Evolutionary conservation across 2,113 vertebrate species (phyloP), one percentile per base, ranked within the genome.

Genomic region (Chitala chitala): DNA sequence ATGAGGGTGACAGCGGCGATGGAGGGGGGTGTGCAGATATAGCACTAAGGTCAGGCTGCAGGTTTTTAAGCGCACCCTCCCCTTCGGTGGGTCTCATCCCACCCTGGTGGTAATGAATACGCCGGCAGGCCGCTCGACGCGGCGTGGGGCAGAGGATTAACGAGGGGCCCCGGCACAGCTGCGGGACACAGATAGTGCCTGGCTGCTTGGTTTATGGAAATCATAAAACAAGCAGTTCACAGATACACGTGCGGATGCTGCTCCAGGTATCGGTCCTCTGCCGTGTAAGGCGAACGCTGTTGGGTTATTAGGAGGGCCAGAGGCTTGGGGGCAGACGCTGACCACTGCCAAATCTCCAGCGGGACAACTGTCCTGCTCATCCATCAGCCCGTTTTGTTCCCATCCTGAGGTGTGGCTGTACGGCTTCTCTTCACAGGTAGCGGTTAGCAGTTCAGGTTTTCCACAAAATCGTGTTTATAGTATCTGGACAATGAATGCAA

Each of bases 151-250:
- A 61, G 46, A 36, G 78, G 72, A 75, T 78, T 82, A 73, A 73
- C 48, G 53, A 63, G 40, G 33, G 71, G 64, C 65, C 36, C 63
- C 51, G 59, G 56, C 75, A 72, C 69, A 72, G 74, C 76, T 72
- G 54, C 20, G 26, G 63, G 71, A 73, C 74, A 74, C 61, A 74
- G 74, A 80, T 68, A 79, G 76, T 22, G 66, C 69, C 51, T 22
- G 26, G 13, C 51, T 12, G 69, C 72, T 69, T 22, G 74, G 46
- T 79, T 77, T 72, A 78, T 31, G 29, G 78, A 42, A 46, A 64
- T 68, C 46, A 55, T 71, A 59, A 68, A 76, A 50, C 38, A 29
- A 61, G 29, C 70, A 40, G 76, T 64, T 64, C 63, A 69, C 40
- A 58, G 20, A 40, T 17, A 55, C 42, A 51, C 24, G 51, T 26